Evolutionary conservation across 1,140 invertebrate genomes (phyloP).

Genomic region (Dreissena rostriformis): DNA sequence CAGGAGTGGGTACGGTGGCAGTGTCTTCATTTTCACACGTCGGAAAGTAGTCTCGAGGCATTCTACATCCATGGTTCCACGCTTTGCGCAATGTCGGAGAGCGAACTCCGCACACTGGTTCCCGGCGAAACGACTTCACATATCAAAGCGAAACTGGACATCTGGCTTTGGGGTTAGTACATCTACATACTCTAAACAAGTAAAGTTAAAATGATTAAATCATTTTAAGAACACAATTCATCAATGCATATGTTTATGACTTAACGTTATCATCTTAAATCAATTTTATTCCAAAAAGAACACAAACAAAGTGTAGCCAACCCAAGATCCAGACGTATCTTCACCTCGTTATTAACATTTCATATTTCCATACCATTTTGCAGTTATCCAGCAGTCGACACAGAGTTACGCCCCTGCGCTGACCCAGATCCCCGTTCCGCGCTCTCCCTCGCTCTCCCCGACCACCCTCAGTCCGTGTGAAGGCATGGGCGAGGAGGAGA

Average conservation of each 20-base stretch:
- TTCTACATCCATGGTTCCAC: constrained; percentile 89
- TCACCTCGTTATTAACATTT: too few species aligned
- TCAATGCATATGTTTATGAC: too few species aligned
- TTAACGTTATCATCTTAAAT: too few species aligned
- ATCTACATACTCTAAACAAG: background rate
- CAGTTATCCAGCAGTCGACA: constrained; percentile 34
- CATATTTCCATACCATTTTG: background rate
- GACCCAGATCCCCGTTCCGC: constrained; percentile 20
- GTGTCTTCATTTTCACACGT: constrained; percentile 88
- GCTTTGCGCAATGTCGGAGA: constrained; percentile 89
- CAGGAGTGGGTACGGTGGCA: constrained; percentile 94
- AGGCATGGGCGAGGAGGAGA: background rate
- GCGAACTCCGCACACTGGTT: constrained; percentile 91
- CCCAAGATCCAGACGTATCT: too few species aligned
- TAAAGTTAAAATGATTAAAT: background rate
- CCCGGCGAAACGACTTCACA: constrained; percentile 91
- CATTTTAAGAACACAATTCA: too few species aligned
- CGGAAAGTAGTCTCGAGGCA: constrained; percentile 86
- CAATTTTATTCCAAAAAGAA: too few species aligned
- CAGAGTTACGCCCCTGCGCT: background rate
- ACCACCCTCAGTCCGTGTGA: constrained; percentile 10
- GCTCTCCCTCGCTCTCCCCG: background rate
- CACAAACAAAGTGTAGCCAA: too few species aligned
- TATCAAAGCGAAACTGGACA: constrained; percentile 93
- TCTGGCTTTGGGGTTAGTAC: constrained; percentile 91